Conservation (phyloP, 1,140 invertebrate genomes). For the Diprion similis region DNA sequence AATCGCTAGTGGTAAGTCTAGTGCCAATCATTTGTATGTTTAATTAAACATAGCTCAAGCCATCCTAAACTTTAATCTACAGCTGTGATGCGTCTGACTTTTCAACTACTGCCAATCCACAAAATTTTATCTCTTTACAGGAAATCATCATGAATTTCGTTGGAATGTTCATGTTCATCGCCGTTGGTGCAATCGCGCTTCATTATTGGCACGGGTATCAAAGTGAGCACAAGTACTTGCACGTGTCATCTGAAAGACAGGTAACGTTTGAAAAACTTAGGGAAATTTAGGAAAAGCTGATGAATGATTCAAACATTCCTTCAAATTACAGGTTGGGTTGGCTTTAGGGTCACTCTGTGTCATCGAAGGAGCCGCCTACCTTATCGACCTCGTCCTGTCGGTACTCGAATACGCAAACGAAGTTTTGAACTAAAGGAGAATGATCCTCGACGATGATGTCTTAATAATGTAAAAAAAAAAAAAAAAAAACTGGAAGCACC, state of each 20-base stretch:
- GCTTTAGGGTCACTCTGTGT: conserved; percentile 81
- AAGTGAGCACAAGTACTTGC: conserved; percentile 74
- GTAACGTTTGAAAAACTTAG: conserved; percentile 53
- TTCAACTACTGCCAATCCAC: conserved; percentile 37
- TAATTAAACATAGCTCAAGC: conserved; percentile 17
- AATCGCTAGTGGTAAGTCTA: conserved; percentile 62
- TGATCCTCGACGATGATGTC: conserved; percentile 17
- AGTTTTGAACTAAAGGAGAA: conserved; percentile 44
- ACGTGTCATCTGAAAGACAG: conserved; percentile 73
- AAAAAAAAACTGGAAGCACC: conserved; percentile 3
- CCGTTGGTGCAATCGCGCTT: conserved; percentile 81
- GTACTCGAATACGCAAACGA: conserved; percentile 77
- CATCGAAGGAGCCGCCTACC: conserved; percentile 77
- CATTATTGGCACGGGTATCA: conserved; percentile 89
- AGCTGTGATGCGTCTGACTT: conserved; percentile 12
- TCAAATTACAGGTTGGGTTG: conserved; percentile 69
- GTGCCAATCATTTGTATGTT: background rate
- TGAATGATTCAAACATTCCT: conserved; percentile 7
- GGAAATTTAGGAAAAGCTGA: conserved; percentile 14
- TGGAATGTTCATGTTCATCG: conserved; percentile 82
- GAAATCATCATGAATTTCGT: conserved; percentile 88
- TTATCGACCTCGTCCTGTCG: conserved; percentile 78
- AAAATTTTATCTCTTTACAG: conserved; percentile 57
- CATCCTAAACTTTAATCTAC: conserved; percentile 6
- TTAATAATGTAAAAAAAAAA: no score